Evolutionary conservation across 2,797 vertebrate species (phyloP).

Genomic region (Pelochelys cantorii): DNA sequence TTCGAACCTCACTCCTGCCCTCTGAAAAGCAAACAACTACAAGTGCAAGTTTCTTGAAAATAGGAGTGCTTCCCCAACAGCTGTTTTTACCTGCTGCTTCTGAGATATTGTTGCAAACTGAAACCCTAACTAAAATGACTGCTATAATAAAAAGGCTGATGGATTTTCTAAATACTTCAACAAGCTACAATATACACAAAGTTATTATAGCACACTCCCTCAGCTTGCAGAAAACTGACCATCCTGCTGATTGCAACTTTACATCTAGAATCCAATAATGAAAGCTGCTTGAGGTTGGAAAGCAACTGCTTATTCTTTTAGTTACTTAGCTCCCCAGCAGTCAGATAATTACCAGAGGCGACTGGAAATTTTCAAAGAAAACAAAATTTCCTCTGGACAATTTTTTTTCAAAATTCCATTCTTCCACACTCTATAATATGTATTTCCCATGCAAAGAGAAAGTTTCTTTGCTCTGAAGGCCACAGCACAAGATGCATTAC

Average conservation of each 20-base stretch:
- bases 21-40: conserved; percentile 49
- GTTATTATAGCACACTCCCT: conserved; percentile 10
- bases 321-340: neutral
- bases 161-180: conserved; percentile 57
- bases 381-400: neutral
- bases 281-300: conserved; percentile 4
- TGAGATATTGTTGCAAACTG: neutral
- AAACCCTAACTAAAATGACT: conserved; percentile 49
- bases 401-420: neutral
- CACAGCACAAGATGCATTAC: neutral
- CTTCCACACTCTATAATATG: neutral
- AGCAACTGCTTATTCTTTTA: neutral
- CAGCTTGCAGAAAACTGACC: conserved; percentile 42
- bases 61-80: conserved; percentile 26
- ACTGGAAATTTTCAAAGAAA: neutral
- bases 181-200: conserved; percentile 33
- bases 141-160: conserved; percentile 55
- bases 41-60: conserved; percentile 16
- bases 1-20: neutral
- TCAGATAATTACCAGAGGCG: neutral
- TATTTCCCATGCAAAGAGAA: neutral
- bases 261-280: neutral
- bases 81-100: conserved; percentile 43
- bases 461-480: conserved; percentile 21
- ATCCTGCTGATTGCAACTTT: conserved; percentile 46